Base-by-base conservation (phyloP, 2,888 invertebrate species). In the Chromoteleia sp. region DNA sequence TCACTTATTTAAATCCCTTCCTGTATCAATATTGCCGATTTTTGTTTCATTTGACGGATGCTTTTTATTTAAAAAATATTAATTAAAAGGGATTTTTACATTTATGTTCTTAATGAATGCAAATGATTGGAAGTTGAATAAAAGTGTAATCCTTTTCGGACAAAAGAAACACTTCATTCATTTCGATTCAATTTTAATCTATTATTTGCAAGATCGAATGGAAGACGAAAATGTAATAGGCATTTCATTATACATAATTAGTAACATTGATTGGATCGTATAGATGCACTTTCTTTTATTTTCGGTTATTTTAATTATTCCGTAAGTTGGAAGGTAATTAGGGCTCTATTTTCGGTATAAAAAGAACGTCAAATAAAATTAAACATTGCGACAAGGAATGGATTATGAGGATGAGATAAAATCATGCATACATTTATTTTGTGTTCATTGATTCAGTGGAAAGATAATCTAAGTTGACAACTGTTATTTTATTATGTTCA, bases 81-180 rank as follows among this genome's bases (percentile, higher is more conserved):
- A 59, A 67, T 79, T 73, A 73, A 79, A 68, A 61, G 52, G 36
- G 41, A 63, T 63, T 63, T 56, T 33, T 43, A 36, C 29, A 73
- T 80, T 68, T 68, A 70, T n/a, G 63, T 74, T 70, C 79, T 79
- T 79, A 73, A 65, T 73, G 58, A 73, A 79, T 79, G 73, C 45
- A 54, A 73, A 67, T 73, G 45, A 79, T 54, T 67, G 70, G 54
- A 54, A 52, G 79, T 61, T 36, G 30, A 58, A 79, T 79, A 70
- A 74, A 79, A 77, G 56, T 63, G 14, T 80, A 80, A 80, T 80
- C 74, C 61, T 61, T 68, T 74, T 50, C 50, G 39, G 29, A 61
- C 74, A 74, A 74, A 54, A 74, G 79, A 6, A 45, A 56, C 25
- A 36, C 30, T 56, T 61, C 63, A 80, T 80, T 74, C 56, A 48